Percentiles rank a stretch among this genome's conserved stretches.
These are phyloP conservation scores for Gymnarchus niloticus DNA, from an alignment of 2,113 vertebrate genomes.

Conservation along the genomic window DNA sequence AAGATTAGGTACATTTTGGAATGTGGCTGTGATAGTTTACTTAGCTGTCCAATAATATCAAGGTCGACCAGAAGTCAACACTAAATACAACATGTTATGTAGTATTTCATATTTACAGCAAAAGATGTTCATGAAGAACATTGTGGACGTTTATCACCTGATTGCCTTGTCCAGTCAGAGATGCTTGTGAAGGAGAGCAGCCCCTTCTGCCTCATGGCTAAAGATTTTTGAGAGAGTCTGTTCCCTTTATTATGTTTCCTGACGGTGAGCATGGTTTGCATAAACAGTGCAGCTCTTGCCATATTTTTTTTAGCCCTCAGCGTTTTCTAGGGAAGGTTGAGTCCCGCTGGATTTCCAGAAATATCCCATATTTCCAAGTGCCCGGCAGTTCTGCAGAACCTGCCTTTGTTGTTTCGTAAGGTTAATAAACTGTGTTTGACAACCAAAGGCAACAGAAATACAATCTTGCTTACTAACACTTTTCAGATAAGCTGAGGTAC, in stretches of 20 bases:
- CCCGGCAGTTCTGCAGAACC: constrained; percentile 43
- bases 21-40: constrained; percentile 40
- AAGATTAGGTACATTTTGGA: constrained; percentile 42
- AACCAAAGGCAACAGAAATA: constrained; percentile 31
- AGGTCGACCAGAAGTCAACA: not conserved
- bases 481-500: constrained; percentile 36
- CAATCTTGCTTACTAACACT: constrained; percentile 33
- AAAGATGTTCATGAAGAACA: not conserved
- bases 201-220: constrained; percentile 25
- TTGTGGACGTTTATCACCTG: not conserved
- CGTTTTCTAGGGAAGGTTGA: constrained; percentile 58
- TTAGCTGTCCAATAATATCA: not conserved
- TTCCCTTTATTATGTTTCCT: constrained; percentile 42
- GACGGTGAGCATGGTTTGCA: constrained; percentile 56
- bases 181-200: not conserved
- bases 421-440: constrained; percentile 43
- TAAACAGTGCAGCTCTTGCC: constrained; percentile 55
- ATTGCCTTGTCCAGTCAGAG: not conserved
- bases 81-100: not conserved
- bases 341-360: constrained; percentile 60
- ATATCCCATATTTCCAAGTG: constrained; percentile 57
- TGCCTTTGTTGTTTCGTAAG: constrained; percentile 56
- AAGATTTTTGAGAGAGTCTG: constrained; percentile 40
- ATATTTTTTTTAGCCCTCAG: constrained; percentile 64
- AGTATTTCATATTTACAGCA: not conserved